These are phyloP conservation scores for Macrosoma leucophasiata DNA, from an alignment of 2,888 invertebrate species.

Conservation along the genomic window DNA sequence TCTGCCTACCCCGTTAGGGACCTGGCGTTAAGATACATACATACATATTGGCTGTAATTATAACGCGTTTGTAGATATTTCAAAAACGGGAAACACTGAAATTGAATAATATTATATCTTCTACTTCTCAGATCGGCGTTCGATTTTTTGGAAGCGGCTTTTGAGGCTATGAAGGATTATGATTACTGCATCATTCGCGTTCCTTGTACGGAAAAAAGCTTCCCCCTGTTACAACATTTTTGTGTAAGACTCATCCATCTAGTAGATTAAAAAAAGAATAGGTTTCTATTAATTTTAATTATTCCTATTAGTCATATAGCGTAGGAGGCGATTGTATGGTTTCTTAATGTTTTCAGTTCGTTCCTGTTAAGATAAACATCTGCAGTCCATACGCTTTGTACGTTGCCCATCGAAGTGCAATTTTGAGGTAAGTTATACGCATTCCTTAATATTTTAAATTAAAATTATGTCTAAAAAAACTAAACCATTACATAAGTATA, in stretches of 20 bases:
- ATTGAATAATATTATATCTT: too few species aligned
- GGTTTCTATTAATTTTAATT: conserved; percentile 2
- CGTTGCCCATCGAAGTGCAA: conserved; percentile 51
- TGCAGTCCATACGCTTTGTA: conserved; percentile 43
- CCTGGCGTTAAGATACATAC: too few species aligned
- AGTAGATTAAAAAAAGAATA: neutral
- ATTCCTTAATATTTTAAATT: too few species aligned
- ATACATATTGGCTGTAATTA: too few species aligned
- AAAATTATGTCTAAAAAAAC: too few species aligned
- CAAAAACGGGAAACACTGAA: too few species aligned
- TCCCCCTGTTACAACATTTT: conserved; percentile 71
- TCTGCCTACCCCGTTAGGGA: too few species aligned
- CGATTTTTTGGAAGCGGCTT: conserved; percentile 78
- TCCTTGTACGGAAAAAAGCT: conserved; percentile 60
- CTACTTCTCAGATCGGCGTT: conserved; percentile 48
- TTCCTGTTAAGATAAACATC: conserved; percentile 41
- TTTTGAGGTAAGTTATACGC: conserved; percentile 52
- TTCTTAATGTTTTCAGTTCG: conserved; percentile 42
- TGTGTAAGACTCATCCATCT: conserved; percentile 46
- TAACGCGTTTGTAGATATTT: too few species aligned
- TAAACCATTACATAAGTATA: too few species aligned
- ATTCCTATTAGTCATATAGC: too few species aligned
- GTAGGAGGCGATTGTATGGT: too few species aligned
- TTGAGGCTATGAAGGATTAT: conserved; percentile 78
- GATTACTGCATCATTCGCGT: conserved; percentile 78